A percentile compares a stretch with the other conserved stretches of the same genome.
phyloP scores from a whole-genome alignment of 2,888 invertebrate species.

The Cinara cedri region DNA sequence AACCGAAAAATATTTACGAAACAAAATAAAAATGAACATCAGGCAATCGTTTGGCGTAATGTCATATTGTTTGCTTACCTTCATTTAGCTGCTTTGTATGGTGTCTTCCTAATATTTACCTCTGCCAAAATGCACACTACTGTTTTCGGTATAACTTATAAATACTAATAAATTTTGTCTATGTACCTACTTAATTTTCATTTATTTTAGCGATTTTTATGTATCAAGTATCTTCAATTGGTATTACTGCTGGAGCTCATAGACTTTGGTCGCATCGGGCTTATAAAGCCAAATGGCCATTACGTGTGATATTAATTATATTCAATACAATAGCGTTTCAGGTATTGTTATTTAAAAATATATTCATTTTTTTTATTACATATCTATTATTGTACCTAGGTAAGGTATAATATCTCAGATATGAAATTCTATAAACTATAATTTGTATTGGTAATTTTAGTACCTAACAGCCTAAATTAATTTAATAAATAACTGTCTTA shows the following conservation, averaged over 20 bases:
- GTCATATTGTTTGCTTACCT: constrained; percentile 77
- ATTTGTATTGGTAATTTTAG: too few species aligned
- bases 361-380: too few species aligned
- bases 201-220: constrained; percentile 71
- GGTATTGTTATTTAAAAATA: constrained; percentile 65
- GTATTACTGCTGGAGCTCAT: constrained; percentile 97
- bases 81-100: constrained; percentile 78
- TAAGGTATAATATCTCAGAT: too few species aligned
- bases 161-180: neutral
- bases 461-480: too few species aligned
- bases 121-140: constrained; percentile 77
- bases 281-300: constrained; percentile 92
- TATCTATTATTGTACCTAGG: too few species aligned
- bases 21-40: constrained; percentile 15
- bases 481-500: too few species aligned
- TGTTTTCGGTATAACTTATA: constrained; percentile 70
- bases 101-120: constrained; percentile 74
- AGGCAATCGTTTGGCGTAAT: constrained; percentile 78
- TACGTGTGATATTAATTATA: constrained; percentile 77
- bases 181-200: neutral
- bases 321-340: constrained; percentile 92
- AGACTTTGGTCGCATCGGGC: constrained; percentile 94
- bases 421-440: too few species aligned
- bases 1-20: neutral
- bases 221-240: constrained; percentile 81